Evolutionary conservation across 2,888 invertebrate species (phyloP).

Genomic region (Smittia aterrima): DNA sequence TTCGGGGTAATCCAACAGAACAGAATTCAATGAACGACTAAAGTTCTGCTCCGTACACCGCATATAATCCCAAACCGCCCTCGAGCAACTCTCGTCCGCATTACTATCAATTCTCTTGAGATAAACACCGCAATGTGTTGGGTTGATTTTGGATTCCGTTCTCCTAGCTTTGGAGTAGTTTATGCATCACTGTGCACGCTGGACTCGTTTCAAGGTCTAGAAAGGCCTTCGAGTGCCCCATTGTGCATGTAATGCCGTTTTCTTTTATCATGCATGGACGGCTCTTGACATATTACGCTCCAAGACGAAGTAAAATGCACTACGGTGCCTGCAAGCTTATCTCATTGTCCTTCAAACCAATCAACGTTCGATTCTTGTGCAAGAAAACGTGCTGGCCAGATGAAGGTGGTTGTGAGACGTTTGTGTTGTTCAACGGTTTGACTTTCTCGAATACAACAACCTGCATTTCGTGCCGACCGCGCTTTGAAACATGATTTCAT

Average conservation of each 20-base stretch:
- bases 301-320: slow-evolving; percentile 3
- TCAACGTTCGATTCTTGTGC: slow-evolving; percentile 34
- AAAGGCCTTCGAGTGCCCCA: slow-evolving; percentile 29
- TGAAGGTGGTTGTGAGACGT: neutral
- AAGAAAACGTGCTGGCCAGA: slow-evolving; percentile 1
- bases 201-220: slow-evolving; percentile 32
- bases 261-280: slow-evolving; percentile 36
- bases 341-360: slow-evolving; percentile 40
- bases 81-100: neutral
- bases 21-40: neutral
- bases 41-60: neutral
- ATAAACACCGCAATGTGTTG: slow-evolving; percentile 8
- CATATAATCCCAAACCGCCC: neutral
- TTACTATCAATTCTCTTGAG: slow-evolving; percentile 30
- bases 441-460: slow-evolving; percentile 25
- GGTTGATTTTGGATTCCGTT: slow-evolving; percentile 23
- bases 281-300: slow-evolving; percentile 22
- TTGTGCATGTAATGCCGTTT: slow-evolving; percentile 18
- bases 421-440: neutral
- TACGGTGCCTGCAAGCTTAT: slow-evolving; percentile 29
- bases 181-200: slow-evolving; percentile 33
- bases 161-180: neutral
- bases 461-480: slow-evolving; percentile 38
- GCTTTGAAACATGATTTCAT: slow-evolving; percentile 35
- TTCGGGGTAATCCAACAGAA: neutral